Base-by-base conservation (phyloP, 2,797 vertebrate genomes). In the Sebastes melanostomus region DNA sequence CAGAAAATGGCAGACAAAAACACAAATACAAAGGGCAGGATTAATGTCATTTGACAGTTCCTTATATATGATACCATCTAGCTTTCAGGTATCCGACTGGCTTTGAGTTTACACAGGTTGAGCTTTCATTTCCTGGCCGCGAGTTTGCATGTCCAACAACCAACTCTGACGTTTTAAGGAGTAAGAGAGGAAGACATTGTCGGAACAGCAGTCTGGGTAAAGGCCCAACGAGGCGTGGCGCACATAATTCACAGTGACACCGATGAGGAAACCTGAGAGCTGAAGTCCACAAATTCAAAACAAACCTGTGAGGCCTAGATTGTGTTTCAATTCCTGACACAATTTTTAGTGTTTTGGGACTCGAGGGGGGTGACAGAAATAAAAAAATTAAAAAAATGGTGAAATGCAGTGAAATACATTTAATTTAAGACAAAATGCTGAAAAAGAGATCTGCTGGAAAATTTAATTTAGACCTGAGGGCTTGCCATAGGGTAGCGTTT, bases 241-340 rank as follows among this genome's bases (percentile, higher is more conserved):
- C 55, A 16, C 22, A 66, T 95, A 95, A 96, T 95, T 93, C 90
- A 89, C 84, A 86, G 86, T 93, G 95, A 94, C 94, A 94, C 92
- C 85, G 74, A 89, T 62, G 66, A 78, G 73, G 91, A 91, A 94
- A 93, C 86, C 74, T 52, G 90, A 94, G 93, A 83, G 58, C 75
- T 71, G 10, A 71, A 81, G 82, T 91, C 88, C 83, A 68, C 82
- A 84, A 81, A 91, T 88, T 89, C 67, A 90, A 90, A 91, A 89
- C 87, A 92, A 93, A 89, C 86, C 87, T 81, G 77, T 30, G 8
- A 80, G 82, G 81, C 78, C 59, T 54, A 77, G 61, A 86, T 83
- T 77, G 52, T 75, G 80, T 75, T 91, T 54, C 82, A 84, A 67
- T 67, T 82, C 75, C 80, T 87, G 83, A 82, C 79, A 88, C 32